phyloP scores from a whole-genome alignment of 1,140 invertebrate genomes.

The Rhopalosiphum maidis region DNA sequence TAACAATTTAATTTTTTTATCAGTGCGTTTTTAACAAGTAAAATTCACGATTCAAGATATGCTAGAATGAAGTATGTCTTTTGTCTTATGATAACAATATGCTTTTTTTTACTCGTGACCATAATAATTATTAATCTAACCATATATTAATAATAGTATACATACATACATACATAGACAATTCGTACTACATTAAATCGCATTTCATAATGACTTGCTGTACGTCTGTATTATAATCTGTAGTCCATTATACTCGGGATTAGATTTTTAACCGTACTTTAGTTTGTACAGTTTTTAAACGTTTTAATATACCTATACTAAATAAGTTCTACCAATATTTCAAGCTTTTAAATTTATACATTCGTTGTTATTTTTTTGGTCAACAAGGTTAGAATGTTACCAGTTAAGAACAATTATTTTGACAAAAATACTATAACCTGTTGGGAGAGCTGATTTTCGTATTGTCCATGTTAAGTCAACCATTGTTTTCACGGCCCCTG shows the following conservation, averaged over 20 bases:
- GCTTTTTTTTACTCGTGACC: background rate
- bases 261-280: background rate
- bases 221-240: background rate
- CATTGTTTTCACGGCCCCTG: background rate
- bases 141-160: background rate
- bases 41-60: background rate
- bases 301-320: background rate
- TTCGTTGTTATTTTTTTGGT: background rate
- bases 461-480: background rate
- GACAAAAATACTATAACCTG: background rate
- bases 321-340: background rate
- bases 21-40: background rate
- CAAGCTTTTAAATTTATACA: background rate
- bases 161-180: background rate
- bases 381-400: background rate
- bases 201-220: background rate
- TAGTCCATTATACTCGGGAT: background rate
- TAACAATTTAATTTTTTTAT: background rate
- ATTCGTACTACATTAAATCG: background rate
- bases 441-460: background rate
- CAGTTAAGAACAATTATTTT: background rate
- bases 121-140: background rate
- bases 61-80: background rate
- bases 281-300: background rate
- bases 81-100: background rate